These are phyloP conservation scores for Charadrius vociferus DNA, from an alignment of 2,113 vertebrate species.

Conservation along the genomic window DNA sequence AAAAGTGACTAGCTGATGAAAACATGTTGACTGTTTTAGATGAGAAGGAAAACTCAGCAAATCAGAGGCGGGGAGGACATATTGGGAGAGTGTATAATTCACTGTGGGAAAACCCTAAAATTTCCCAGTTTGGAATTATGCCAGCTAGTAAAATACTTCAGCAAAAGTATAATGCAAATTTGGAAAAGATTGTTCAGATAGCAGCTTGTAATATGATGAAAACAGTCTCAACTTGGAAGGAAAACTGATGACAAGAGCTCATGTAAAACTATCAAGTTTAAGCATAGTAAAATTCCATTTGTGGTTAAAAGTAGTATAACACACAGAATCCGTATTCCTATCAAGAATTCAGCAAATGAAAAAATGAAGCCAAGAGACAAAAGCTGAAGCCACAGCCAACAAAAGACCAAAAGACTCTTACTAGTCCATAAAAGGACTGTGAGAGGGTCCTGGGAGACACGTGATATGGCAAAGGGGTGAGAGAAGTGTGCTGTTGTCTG, in stretches of 20 bases:
- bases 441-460: neutral
- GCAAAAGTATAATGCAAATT: neutral
- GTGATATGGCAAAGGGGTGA: neutral
- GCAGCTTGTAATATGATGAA: neutral
- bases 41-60: neutral
- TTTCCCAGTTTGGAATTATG: neutral
- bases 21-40: neutral
- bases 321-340: neutral
- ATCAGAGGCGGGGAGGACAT: neutral
- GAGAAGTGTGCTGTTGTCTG: neutral
- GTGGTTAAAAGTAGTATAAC: neutral
- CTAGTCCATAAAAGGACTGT: neutral
- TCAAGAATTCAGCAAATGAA: neutral
- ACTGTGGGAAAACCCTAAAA: neutral
- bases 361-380: neutral
- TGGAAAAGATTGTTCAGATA: neutral
- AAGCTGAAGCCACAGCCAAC: neutral
- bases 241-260: neutral
- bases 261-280: neutral
- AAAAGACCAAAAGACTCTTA: neutral
- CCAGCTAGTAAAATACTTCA: neutral
- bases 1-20: neutral
- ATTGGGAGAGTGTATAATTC: neutral
- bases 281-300: neutral
- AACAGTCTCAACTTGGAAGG: neutral